Conservation (phyloP, 2,113 vertebrate genomes). For the Empidonax alnorum region DNA sequence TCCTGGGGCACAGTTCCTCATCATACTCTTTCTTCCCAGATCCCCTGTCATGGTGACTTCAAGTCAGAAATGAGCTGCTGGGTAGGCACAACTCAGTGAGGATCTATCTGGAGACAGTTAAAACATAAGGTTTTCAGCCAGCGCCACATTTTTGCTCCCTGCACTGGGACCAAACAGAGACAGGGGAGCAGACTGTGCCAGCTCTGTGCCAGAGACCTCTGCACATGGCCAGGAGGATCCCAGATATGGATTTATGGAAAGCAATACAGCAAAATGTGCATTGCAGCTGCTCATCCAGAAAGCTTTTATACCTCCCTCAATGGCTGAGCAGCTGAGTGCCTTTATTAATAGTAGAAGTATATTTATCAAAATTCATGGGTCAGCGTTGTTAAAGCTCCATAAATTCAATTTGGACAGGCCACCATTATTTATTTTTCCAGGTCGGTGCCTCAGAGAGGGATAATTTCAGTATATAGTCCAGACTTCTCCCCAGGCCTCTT, state of each 20-base stretch:
- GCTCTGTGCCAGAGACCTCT: not conserved
- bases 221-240: not conserved
- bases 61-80: not conserved
- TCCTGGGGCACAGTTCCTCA: not conserved
- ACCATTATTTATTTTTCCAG: slow-evolving; percentile 35
- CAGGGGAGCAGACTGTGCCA: not conserved
- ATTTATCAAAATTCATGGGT: slow-evolving; percentile 48
- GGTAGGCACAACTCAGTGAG: not conserved
- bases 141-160: not conserved
- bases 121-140: not conserved
- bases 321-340: slow-evolving; percentile 4
- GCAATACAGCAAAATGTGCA: slow-evolving; percentile 40
- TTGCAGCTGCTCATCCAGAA: slow-evolving; percentile 44
- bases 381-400: slow-evolving; percentile 37
- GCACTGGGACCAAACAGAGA: not conserved
- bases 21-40: not conserved
- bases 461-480: not conserved
- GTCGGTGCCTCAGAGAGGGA: not conserved
- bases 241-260: slow-evolving; percentile 47
- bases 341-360: slow-evolving; percentile 49
- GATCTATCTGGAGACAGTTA: not conserved
- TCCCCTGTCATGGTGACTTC: not conserved
- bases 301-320: slow-evolving; percentile 28
- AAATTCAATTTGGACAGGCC: not conserved
- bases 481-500: not conserved